Base-by-base conservation (phyloP, 2,888 invertebrate species). In the Xylota segnis region DNA sequence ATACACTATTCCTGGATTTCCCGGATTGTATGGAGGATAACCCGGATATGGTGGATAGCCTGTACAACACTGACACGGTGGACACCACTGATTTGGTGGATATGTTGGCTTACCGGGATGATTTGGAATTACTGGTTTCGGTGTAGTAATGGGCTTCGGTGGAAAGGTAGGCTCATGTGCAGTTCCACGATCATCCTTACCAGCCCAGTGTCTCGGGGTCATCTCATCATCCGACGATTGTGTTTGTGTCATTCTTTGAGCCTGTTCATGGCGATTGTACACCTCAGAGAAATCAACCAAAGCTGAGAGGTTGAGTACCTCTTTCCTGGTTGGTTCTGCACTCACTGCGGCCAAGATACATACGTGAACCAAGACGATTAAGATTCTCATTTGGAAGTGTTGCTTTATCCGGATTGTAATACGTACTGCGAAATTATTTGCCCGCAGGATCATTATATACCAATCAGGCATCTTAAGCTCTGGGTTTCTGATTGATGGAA, bases 361-460 rank as follows among this genome's bases (percentile, higher is more conserved):
- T 9, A 66, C 12, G 9, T 5, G 40, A 9, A 76, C 6, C 0
- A 37, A 27, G 2, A 5, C 37, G 4, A 40, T 6, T 45, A 66
- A 47, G 7, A 27, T 50, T 34, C n/a, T 66, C 75, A 76, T 76
- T 59, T 27, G 47, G 47, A 5, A 56, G 4, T 66, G 58, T 23
- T 47, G 58, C 10, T 50, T 27, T 14, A 14, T 7, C 5, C 34
- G 12, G 5, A 12, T 27, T 65, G 43, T 2, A 16, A 9, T 7
- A 14, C 7, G 56, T 45, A 75, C 75, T 75, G 75, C 0, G 2
- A n/a, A 16, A 56, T 37, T 54, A 0, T 37, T 16, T 16, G 9
- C 6, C 4, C 2, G 7, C 6, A 12, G 27, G 34, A 12, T 4
- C 65, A 56, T 75, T 75, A 34, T 75, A 75, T 75, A 75, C 34